phyloP scores from a whole-genome alignment of 2,888 invertebrate species.

The Drosophila incognita region DNA sequence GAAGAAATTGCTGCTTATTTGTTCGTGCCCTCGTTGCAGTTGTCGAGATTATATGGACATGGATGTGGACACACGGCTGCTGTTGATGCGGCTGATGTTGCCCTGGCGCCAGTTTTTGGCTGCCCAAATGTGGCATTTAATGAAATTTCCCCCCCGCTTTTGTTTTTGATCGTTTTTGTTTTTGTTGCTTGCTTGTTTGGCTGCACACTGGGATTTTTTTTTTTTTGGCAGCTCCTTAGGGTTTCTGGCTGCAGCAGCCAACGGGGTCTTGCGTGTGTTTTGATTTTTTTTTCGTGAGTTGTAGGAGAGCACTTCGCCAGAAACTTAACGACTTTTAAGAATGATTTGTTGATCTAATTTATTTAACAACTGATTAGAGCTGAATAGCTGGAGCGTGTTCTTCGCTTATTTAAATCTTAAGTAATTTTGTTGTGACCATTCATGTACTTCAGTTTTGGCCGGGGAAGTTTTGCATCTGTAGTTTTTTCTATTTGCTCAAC shows the following conservation, averaged over 20 bases:
- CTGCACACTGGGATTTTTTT: constrained; percentile 39
- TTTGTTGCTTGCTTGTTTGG: constrained; percentile 46
- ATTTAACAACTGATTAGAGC: background rate
- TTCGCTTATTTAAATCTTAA: background rate
- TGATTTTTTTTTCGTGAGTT: background rate
- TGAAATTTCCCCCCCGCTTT: constrained; percentile 71
- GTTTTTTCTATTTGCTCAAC: background rate
- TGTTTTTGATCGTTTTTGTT: constrained; percentile 40
- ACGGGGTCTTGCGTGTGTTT: constrained; percentile 33
- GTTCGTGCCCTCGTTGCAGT: constrained; percentile 68
- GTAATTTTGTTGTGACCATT: background rate
- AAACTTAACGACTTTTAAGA: background rate
- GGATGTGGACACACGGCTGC: constrained; percentile 40
- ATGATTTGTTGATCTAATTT: background rate
- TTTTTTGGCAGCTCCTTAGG: constrained; percentile 62
- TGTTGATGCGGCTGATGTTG: constrained; percentile 36
- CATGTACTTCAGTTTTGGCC: background rate
- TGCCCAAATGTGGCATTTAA: constrained; percentile 81
- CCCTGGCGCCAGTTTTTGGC: constrained; percentile 82
- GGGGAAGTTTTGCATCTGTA: background rate
- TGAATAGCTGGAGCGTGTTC: background rate
- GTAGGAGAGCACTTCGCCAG: constrained; percentile 24
- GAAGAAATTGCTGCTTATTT: constrained; percentile 79
- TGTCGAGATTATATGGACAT: constrained; percentile 73
- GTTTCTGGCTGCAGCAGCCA: constrained; percentile 23